A percentile compares a stretch with the other conserved stretches of the same genome.
Conservation (phyloP, 1,140 invertebrate genomes). For the Stegodyphus mimosarum region DNA sequence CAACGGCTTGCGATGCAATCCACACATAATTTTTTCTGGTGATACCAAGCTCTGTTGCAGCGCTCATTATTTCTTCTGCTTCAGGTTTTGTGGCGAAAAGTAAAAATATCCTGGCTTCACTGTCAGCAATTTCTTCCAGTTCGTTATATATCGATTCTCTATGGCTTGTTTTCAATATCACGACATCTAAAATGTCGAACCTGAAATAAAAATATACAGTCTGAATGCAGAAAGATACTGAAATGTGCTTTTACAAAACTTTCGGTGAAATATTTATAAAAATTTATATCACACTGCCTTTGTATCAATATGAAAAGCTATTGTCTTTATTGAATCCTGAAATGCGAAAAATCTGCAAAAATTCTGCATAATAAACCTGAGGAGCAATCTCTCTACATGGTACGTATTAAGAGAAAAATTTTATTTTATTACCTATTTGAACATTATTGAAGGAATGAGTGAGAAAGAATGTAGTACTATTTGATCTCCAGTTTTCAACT, state of each 20-base stretch:
- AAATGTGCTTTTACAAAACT: neutral
- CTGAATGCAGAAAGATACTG: neutral
- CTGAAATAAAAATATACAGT: slow-evolving; percentile 8
- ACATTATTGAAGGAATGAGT: no score
- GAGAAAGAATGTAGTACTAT: no score
- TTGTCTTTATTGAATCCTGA: no score
- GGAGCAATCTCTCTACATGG: no score
- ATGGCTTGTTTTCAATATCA: slow-evolving; percentile 22
- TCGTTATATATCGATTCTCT: slow-evolving; percentile 34
- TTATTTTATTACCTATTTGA: no score
- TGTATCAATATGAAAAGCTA: no score
- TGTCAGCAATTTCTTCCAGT: slow-evolving; percentile 79
- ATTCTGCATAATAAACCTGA: no score
- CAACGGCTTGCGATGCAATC: slow-evolving; percentile 95
- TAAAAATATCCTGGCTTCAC: slow-evolving; percentile 92
- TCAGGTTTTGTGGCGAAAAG: slow-evolving; percentile 90
- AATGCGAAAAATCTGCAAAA: no score
- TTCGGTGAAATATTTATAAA: no score
- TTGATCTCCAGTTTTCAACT: no score
- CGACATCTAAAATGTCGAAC: slow-evolving; percentile 56
- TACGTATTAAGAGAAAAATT: no score
- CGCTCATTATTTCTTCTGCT: slow-evolving; percentile 83
- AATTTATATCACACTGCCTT: no score
- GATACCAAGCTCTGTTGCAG: slow-evolving; percentile 84
- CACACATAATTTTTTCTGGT: slow-evolving; percentile 95